Conservation (phyloP, 2,888 invertebrate species). For the Pseudococcus jackbeardsleyi region DNA sequence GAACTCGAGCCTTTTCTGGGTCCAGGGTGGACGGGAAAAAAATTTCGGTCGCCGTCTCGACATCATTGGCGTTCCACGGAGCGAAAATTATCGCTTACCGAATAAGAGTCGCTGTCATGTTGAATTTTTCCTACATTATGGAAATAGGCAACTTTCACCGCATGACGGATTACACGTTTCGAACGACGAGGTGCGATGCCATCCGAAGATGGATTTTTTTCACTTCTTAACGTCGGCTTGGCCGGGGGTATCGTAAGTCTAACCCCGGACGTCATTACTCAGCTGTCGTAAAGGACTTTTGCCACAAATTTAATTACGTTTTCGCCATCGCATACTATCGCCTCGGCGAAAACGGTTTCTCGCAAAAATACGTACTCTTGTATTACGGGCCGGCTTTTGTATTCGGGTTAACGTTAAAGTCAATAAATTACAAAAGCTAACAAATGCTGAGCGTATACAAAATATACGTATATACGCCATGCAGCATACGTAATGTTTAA, state of each 20-base stretch:
- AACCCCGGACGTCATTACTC: constrained; percentile 46
- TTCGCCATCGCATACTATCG: not conserved
- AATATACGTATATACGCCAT: constrained; percentile 3
- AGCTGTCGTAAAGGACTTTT: constrained; percentile 31
- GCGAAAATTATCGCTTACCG: not conserved
- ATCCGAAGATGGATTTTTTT: not conserved
- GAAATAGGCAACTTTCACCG: constrained; percentile 38
- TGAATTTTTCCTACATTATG: constrained; percentile 33
- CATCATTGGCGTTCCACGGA: not conserved
- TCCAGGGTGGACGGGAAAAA: not conserved
- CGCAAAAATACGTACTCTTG: not conserved
- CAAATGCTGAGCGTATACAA: constrained; percentile 2
- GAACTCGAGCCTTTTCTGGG: not conserved
- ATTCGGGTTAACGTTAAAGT: constrained; percentile 15
- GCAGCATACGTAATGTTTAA: constrained; percentile 45
- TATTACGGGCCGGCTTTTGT: not conserved
- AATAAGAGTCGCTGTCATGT: constrained; percentile 28
- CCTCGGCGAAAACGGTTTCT: not conserved
- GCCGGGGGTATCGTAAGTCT: not conserved
- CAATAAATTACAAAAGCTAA: constrained; percentile 50
- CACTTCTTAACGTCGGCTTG: not conserved
- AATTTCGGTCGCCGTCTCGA: not conserved
- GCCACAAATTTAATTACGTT: constrained; percentile 26
- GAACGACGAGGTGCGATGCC: not conserved
- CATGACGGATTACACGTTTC: constrained; percentile 33